Evolutionary conservation across 2,888 invertebrate species (phyloP).

Genomic region (Cartodere bifasciata): DNA sequence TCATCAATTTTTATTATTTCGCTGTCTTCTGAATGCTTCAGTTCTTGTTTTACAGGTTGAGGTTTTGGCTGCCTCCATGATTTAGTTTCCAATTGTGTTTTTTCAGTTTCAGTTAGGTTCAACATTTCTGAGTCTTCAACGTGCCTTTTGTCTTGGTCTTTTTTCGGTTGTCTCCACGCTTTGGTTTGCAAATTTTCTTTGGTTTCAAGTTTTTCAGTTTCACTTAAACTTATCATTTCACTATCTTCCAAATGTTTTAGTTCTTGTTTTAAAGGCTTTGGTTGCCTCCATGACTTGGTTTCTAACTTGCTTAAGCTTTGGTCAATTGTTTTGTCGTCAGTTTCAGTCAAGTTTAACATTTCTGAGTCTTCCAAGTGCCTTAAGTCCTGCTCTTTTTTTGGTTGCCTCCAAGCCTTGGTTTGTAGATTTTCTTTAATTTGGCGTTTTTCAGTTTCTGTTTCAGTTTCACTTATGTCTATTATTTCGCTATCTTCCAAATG

Average conservation of each 20-base stretch:
- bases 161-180: too few species aligned
- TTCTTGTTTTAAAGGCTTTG: too few species aligned
- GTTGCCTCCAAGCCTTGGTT: slow-evolving; percentile 15
- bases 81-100: too few species aligned
- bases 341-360: not conserved
- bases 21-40: slow-evolving; percentile 14
- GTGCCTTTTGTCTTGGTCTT: too few species aligned
- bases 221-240: slow-evolving; percentile 12
- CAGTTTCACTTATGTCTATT: slow-evolving; percentile 13
- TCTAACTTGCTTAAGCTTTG: too few species aligned
- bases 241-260: slow-evolving; percentile 14
- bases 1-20: slow-evolving; percentile 13
- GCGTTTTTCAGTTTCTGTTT: slow-evolving; percentile 10
- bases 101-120: slow-evolving; percentile 7
- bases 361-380: slow-evolving; percentile 2
- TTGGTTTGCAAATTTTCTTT: slow-evolving; percentile 12
- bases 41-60: slow-evolving; percentile 3
- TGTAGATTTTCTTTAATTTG: slow-evolving; percentile 14
- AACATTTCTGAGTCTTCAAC: slow-evolving; percentile 2
- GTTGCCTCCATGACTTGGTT: not conserved
- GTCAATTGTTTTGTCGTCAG: too few species aligned
- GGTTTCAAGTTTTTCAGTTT: slow-evolving; percentile 12
- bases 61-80: not conserved
- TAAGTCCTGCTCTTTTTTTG: too few species aligned
- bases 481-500: slow-evolving; percentile 14